Percentiles rank a stretch among this genome's conserved stretches.
Evolutionary conservation across 1,140 invertebrate genomes (phyloP).

Genomic region (Solenopsis invicta): DNA sequence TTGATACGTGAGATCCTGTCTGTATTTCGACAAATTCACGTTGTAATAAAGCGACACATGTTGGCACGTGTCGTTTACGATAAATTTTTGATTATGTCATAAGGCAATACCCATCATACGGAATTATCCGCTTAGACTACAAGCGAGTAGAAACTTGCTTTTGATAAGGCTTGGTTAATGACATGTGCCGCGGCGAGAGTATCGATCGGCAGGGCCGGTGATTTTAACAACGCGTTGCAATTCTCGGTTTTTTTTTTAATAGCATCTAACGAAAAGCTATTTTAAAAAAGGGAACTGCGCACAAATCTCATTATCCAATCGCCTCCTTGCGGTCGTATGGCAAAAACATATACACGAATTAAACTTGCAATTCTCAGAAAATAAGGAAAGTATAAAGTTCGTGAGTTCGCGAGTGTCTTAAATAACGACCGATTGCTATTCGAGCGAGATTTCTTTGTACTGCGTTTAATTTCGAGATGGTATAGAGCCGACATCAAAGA

Average conservation of each 20-base stretch:
- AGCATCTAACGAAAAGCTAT: background rate
- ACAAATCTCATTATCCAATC: background rate
- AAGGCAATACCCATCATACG: background rate
- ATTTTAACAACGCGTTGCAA: background rate
- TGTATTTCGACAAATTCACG: background rate
- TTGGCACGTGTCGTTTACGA: background rate
- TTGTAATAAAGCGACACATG: background rate
- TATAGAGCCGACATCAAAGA: slow-evolving; percentile 15
- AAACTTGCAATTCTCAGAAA: background rate
- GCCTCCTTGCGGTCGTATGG: background rate
- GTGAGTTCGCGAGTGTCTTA: background rate
- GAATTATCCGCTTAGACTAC: background rate
- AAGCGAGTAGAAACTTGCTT: background rate
- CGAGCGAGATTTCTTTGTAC: background rate
- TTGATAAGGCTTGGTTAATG: slow-evolving; percentile 27
- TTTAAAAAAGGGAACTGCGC: background rate
- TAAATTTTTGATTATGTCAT: slow-evolving; percentile 16
- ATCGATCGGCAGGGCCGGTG: slow-evolving; percentile 1
- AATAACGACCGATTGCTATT: slow-evolving; percentile 22
- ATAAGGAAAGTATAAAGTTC: background rate
- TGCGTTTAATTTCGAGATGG: slow-evolving; percentile 24
- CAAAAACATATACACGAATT: background rate
- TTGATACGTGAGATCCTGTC: background rate
- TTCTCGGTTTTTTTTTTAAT: background rate
- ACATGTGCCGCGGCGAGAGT: background rate